Evolutionary conservation across 2,888 invertebrate species (phyloP).

Genomic region (Copidosoma aretas): DNA sequence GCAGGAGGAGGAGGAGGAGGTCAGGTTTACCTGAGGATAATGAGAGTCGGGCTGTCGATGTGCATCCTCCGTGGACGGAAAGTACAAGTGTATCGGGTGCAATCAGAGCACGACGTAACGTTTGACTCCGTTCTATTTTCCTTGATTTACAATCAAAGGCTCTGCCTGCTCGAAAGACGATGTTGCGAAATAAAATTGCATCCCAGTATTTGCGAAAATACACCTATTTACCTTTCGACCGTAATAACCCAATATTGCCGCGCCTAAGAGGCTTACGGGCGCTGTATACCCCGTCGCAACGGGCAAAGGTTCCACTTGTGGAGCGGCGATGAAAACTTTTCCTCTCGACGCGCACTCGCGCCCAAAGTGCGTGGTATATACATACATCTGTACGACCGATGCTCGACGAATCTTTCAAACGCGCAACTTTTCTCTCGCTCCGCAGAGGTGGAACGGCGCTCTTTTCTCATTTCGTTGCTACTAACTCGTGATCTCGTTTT

Average conservation of each 20-base stretch:
- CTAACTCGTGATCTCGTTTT: too few relatives aligned
- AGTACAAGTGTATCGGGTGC: conserved; percentile 28
- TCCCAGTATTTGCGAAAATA: too few relatives aligned
- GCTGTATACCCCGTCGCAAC: too few relatives aligned
- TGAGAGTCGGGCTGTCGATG: background rate
- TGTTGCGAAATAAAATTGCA: too few relatives aligned
- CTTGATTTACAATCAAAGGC: too few relatives aligned
- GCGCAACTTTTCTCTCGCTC: background rate
- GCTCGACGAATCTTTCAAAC: background rate
- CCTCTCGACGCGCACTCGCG: too few relatives aligned
- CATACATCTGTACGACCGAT: too few relatives aligned
- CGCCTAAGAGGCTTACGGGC: background rate
- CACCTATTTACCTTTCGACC: too few relatives aligned
- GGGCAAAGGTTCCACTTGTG: conserved; percentile 17
- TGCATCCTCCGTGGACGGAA: background rate
- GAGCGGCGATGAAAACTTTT: conserved; percentile 22
- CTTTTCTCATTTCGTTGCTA: background rate
- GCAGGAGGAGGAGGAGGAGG: conserved; percentile 13
- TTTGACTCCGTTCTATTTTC: conserved; percentile 7
- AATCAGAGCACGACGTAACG: conserved; percentile 21
- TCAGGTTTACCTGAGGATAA: conserved; percentile 9
- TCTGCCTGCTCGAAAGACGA: too few relatives aligned
- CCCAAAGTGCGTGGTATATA: too few relatives aligned
- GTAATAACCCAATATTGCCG: background rate
- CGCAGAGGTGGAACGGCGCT: background rate